These are phyloP conservation scores for Uloborus plumipes DNA, from an alignment of 2,888 invertebrate genomes.

Conservation along the genomic window DNA sequence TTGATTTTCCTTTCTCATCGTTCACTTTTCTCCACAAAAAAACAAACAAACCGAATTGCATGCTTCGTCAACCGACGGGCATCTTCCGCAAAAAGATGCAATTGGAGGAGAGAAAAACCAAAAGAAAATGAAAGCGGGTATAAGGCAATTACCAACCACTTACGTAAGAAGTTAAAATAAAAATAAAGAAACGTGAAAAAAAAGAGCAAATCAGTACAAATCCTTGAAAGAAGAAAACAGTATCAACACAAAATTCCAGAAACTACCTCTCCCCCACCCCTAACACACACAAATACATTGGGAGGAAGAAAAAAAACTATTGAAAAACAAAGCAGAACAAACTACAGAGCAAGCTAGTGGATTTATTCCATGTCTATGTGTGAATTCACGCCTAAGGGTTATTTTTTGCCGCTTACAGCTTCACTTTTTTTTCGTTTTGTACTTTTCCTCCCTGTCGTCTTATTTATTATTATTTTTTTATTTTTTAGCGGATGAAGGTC, in stretches of 20 bases:
- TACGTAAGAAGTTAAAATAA: constrained; percentile 15
- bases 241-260: background rate
- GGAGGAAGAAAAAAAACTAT: constrained; percentile 10
- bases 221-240: constrained; percentile 25
- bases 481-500: constrained; percentile 6
- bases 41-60: constrained; percentile 4
- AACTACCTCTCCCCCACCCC: constrained; percentile 4
- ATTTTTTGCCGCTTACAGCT: constrained; percentile 29
- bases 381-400: constrained; percentile 38
- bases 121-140: constrained; percentile 30
- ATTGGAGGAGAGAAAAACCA: constrained; percentile 2
- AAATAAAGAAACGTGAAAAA: background rate
- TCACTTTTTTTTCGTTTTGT: constrained; percentile 12
- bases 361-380: constrained; percentile 41
- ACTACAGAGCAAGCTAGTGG: constrained; percentile 28
- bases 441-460: background rate
- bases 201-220: constrained; percentile 28
- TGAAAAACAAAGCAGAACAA: constrained; percentile 27
- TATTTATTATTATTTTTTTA: constrained; percentile 18
- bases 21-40: too few species aligned
- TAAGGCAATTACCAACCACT: constrained; percentile 56
- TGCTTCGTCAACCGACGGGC: constrained; percentile 12
- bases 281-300: background rate
- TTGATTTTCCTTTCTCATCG: too few species aligned
- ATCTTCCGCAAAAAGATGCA: background rate